A percentile compares a stretch with the other conserved stretches of the same genome.
Conservation (phyloP, 1,140 invertebrate species). For the Drosophila lini region DNA sequence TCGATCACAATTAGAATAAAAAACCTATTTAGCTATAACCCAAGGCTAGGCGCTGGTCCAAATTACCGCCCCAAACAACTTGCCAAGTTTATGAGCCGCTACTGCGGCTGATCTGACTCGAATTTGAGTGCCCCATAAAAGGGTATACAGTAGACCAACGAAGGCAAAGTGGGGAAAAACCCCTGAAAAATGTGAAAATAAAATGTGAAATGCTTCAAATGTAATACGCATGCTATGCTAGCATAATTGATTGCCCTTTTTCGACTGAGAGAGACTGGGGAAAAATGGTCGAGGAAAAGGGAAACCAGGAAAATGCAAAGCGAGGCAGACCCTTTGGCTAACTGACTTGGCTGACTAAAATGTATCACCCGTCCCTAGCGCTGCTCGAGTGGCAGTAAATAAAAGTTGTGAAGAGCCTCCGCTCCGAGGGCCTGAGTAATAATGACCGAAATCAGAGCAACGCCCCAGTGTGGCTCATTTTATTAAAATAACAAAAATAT, state of each 20-base stretch:
- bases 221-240: slow-evolving; percentile 58
- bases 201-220: slow-evolving; percentile 66
- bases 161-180: neutral
- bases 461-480: slow-evolving; percentile 42
- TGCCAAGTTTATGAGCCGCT: slow-evolving; percentile 11
- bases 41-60: neutral
- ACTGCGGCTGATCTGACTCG: slow-evolving; percentile 19
- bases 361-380: slow-evolving; percentile 34
- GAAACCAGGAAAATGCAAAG: slow-evolving; percentile 50
- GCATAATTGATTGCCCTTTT: slow-evolving; percentile 73
- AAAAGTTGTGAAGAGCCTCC: slow-evolving; percentile 44
- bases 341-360: slow-evolving; percentile 40
- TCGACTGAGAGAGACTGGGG: neutral
- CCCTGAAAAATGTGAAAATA: slow-evolving; percentile 28
- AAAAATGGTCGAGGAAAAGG: slow-evolving; percentile 4
- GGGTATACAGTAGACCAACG: neutral
- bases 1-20: neutral
- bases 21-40: neutral
- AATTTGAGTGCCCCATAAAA: slow-evolving; percentile 21
- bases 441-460: slow-evolving; percentile 71
- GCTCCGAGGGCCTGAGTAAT: slow-evolving; percentile 27
- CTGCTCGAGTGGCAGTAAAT: slow-evolving; percentile 54
- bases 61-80: slow-evolving; percentile 1
- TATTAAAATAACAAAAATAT: slow-evolving; percentile 80
- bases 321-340: slow-evolving; percentile 37